Conservation (phyloP, 2,888 invertebrate species). For the Rhagonycha fulva region DNA sequence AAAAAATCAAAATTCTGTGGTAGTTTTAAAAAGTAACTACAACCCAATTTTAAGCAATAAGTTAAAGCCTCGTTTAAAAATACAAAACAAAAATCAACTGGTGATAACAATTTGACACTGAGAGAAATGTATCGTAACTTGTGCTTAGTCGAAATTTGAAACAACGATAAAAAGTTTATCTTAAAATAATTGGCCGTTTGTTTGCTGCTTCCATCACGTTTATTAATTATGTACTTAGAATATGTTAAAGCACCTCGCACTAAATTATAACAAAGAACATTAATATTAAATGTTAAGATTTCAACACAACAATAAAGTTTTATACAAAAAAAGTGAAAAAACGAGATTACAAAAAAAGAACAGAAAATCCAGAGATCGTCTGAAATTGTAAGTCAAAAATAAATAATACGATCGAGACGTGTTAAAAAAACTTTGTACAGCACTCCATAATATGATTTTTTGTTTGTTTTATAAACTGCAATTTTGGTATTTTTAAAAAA, state of each 20-base stretch:
- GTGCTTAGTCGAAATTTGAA: not conserved
- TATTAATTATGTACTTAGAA: slow-evolving; percentile 27
- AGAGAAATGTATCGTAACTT: not conserved
- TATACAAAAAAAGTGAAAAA: not conserved
- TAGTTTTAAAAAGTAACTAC: not conserved
- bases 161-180: slow-evolving; percentile 17
- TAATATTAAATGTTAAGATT: not conserved
- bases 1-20: not conserved
- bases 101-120: not conserved
- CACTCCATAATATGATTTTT: slow-evolving; percentile 10
- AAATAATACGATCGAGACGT: slow-evolving; percentile 18
- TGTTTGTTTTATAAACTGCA: not conserved
- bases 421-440: slow-evolving; percentile 15
- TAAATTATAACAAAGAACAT: not conserved
- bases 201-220: slow-evolving; percentile 17
- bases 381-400: slow-evolving; percentile 13
- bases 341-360: slow-evolving; percentile 15
- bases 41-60: not conserved
- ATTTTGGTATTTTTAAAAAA: not conserved
- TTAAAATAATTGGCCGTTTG: slow-evolving; percentile 15
- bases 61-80: not conserved
- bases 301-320: not conserved
- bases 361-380: slow-evolving; percentile 19
- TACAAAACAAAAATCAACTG: not conserved
- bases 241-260: slow-evolving; percentile 28